A percentile compares a stretch with the other conserved stretches of the same genome.
phyloP scores from a whole-genome alignment of 2,888 invertebrate species.

The Pantelozetes paolii region DNA sequence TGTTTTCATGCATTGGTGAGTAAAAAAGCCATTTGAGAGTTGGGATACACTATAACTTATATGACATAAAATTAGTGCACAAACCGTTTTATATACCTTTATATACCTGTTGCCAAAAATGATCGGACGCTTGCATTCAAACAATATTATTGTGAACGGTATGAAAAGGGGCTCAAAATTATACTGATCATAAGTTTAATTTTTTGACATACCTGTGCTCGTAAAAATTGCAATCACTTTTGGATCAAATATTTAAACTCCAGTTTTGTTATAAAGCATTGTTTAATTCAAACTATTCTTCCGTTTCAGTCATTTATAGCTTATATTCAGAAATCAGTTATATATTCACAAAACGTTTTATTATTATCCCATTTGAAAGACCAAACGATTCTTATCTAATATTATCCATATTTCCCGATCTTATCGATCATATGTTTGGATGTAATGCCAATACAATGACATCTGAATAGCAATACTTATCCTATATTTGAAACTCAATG shows the following conservation, averaged over 20 bases:
- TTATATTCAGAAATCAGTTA: constrained; percentile 15
- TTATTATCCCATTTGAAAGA: constrained; percentile 7
- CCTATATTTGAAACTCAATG: not conserved
- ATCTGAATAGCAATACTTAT: constrained; percentile 11
- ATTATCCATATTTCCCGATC: constrained; percentile 18
- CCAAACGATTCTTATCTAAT: constrained; percentile 31
- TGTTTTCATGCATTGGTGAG: constrained; percentile 23
- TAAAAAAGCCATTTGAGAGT: constrained; percentile 18
- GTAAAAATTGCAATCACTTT: not conserved
- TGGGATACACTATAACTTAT: not conserved
- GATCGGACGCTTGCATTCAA: constrained; percentile 13
- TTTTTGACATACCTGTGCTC: constrained; percentile 15
- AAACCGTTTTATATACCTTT: constrained; percentile 23
- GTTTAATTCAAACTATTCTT: constrained; percentile 10
- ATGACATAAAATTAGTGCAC: constrained; percentile 5
- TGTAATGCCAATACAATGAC: constrained; percentile 2
- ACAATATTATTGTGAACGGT: not conserved
- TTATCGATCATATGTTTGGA: constrained; percentile 4
- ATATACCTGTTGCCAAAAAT: not conserved
- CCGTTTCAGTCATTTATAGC: not conserved
- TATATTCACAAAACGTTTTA: not conserved
- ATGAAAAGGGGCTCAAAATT: constrained; percentile 18
- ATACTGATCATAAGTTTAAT: constrained; percentile 28
- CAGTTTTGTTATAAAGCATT: constrained; percentile 16
- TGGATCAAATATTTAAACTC: constrained; percentile 15